phyloP scores from a whole-genome alignment of 2,888 invertebrate genomes.

The Drosophila crucigera region DNA sequence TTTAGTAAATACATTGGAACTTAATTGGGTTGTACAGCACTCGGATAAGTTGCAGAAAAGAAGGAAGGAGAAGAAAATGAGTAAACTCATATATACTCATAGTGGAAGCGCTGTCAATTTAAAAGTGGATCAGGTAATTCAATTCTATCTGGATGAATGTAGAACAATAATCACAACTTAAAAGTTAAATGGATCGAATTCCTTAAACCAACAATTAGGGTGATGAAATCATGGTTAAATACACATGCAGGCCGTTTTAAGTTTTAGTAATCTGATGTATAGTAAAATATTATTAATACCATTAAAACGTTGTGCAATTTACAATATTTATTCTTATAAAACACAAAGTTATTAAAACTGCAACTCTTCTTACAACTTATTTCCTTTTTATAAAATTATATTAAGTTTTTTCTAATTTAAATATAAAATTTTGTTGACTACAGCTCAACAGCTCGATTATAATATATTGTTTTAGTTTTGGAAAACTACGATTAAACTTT shows the following conservation, averaged over 20 bases:
- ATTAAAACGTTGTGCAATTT: not conserved
- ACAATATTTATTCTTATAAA: not conserved
- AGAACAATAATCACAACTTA: not conserved
- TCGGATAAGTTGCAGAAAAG: not conserved
- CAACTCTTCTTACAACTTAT: not conserved
- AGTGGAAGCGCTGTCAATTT: not conserved
- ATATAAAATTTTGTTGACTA: no score
- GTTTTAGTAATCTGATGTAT: not conserved
- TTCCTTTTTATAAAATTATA: no score
- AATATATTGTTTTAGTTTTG: no score
- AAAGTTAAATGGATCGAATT: not conserved
- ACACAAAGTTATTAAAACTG: not conserved
- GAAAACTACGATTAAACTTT: no score
- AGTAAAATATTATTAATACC: not conserved
- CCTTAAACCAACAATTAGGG: not conserved
- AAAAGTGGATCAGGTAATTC: not conserved
- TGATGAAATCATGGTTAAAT: not conserved
- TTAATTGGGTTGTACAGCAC: slow-evolving; percentile 42
- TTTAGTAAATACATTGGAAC: slow-evolving; percentile 35
- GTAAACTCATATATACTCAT: not conserved
- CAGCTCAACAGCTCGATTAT: no score
- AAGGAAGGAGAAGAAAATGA: not conserved
- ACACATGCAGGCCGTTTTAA: no score
- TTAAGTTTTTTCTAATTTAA: no score
- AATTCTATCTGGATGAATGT: not conserved